Evolutionary conservation across 1,140 invertebrate species (phyloP).

Genomic region (Steinernema khuongi): DNA sequence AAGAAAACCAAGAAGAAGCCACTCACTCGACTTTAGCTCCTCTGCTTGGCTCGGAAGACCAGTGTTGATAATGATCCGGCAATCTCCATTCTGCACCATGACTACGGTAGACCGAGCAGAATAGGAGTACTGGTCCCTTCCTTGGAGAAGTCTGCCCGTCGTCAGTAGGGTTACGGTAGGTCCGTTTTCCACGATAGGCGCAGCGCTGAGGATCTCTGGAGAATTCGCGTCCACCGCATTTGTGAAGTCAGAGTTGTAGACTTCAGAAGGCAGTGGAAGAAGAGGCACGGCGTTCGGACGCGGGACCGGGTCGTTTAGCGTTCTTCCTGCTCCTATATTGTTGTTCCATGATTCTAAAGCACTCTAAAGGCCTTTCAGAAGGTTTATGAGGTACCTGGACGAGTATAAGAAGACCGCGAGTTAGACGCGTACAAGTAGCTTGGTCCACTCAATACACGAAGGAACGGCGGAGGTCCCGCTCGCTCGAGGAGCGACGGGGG

Average conservation of each 20-base stretch:
- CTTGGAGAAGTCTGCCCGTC: background rate
- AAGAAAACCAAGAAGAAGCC: no score
- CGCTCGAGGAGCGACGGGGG: background rate
- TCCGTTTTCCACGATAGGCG: background rate
- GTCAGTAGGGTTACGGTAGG: background rate
- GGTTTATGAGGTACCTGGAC: no score
- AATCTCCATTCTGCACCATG: background rate
- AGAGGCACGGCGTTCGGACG: no score
- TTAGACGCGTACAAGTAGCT: no score
- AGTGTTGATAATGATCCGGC: background rate
- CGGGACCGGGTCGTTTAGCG: no score
- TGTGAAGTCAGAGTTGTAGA: background rate
- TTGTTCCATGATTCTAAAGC: no score
- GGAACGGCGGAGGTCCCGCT: background rate
- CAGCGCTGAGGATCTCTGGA: background rate
- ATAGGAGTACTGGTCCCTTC: background rate
- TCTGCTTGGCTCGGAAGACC: background rate
- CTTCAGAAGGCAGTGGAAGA: no score
- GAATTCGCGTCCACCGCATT: background rate
- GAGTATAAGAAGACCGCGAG: no score
- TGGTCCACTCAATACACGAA: no score
- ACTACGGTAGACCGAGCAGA: background rate
- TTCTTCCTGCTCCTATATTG: no score
- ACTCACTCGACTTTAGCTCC: background rate
- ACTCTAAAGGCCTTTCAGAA: no score